Base-by-base conservation (phyloP, 1,140 invertebrate genomes). In the Zaprionus lachaisei region DNA sequence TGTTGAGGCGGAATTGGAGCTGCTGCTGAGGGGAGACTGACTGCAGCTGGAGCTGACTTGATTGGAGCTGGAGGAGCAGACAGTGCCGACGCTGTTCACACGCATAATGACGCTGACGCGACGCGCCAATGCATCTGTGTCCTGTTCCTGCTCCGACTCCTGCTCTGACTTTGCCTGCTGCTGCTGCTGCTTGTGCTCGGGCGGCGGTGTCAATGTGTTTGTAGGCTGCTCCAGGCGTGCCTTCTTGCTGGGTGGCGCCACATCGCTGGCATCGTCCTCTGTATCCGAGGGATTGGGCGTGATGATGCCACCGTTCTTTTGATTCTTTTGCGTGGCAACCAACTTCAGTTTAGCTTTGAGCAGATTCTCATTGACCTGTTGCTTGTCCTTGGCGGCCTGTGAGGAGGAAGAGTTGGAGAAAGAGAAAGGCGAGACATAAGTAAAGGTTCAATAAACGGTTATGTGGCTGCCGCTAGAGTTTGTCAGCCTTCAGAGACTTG, bases 21-120 rank as follows among this genome's bases (percentile, higher is more conserved):
- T 63, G 38, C n/a, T 34, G 70, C 37, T 58, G 22, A 31, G 24
- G 20, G 14, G 4, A 28, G 49, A 5, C n/a, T 31, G 20, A 57
- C 54, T 57, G 54, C 57, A 61, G 47, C 20, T 66, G 63, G 65
- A 71, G 31, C 66, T 67, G 62, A 56, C 64, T 60, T 74, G 55
- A 37, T 70, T 49, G 69, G 73, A 26, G 34, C 26, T 82, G 55
- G 81, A 84, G 26, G 83, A 82, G 58, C 81, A 84, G 15, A 92
- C 91, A 0, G 91, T 77, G 31, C 96, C 96, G 82, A 96, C 95
- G 63, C 95, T 95, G 83, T 96, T 95, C 0, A 96, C 96, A 65
- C 95, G 95, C 96, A 97, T 97, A 74, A 97, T 97, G 65, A 98
- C 97, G 22, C 95, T 95, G 3, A 95, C 94, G 2, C 94, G 93